Base-by-base conservation (phyloP, 1,140 invertebrate species). In the Heterodera carotae region DNA sequence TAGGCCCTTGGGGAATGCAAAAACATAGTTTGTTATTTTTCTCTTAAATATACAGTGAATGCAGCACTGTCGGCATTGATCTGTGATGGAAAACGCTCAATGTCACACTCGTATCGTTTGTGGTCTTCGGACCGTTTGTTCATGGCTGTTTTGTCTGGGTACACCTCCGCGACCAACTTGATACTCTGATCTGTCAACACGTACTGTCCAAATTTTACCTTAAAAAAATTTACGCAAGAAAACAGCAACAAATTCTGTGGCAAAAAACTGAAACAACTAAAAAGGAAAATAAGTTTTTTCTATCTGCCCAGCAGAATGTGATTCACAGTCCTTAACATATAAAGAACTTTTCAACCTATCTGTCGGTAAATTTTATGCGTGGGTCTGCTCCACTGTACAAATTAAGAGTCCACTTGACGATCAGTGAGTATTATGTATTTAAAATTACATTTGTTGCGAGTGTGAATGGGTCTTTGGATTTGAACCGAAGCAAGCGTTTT, bases 41-140 rank as follows among this genome's bases (percentile, higher is more conserved):
- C n/a, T n/a, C n/a, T n/a, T n/a, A n/a, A n/a, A n/a, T n/a, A n/a
- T 36, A 82, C 82, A 75, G 83, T 75, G 72, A 85, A 83, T 62
- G 75, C 75, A 48, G 80, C 82, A 69, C 82, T 83, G 67, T 83
- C 84, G 5, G 82, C 70, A 60, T 84, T 85, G 64, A 83, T 83
- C 68, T 77, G 67, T 12, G 82, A 82, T 29, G 82, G 82, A 56
- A 83, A 83, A 29, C 79, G 75, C 18, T 70, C 60, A 31, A 83
- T 83, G 39, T 75, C 83, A 27, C 80, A 83, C 34, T 82, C 76
- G 67, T 83, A 85, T 2, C 75, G 78, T 67, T 85, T 75, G 27
- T 62, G 62, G 33, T 75, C 64, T 31, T 79, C 81, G 15, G 77
- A 68, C 60, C 62, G 43, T 27, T 84, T 84, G 39, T 22, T n/a